Evolutionary conservation across 2,797 vertebrate genomes (phyloP).

Genomic region (Delichon dasypus): DNA sequence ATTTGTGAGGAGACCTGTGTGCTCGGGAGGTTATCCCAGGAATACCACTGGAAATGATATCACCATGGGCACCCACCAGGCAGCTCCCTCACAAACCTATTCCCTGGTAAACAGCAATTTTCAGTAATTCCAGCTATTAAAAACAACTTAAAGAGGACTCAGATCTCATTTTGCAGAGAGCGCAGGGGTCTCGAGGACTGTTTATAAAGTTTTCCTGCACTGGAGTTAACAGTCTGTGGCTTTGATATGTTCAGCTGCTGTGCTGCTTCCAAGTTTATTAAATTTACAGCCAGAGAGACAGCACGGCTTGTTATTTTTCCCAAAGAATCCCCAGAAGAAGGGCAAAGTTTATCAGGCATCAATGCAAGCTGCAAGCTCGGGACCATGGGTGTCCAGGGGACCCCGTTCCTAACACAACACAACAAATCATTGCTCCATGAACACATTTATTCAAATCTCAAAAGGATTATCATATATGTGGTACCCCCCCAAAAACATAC

Average conservation of each 20-base stretch:
- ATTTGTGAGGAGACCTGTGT: conserved; percentile 21
- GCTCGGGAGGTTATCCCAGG: neutral
- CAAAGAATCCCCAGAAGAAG: neutral
- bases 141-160: conserved; percentile 74
- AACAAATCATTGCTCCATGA: neutral
- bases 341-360: neutral
- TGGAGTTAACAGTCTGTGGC: conserved; percentile 5
- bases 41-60: conserved; percentile 33
- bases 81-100: conserved; percentile 23
- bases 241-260: conserved; percentile 37
- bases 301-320: neutral
- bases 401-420: neutral
- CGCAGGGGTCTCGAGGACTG: conserved; percentile 47
- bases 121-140: conserved; percentile 74
- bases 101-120: conserved; percentile 60
- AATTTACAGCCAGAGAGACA: conserved; percentile 46
- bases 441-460: neutral
- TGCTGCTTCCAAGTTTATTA: conserved; percentile 54
- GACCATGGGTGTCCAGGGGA: neutral
- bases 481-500: rapidly evolving
- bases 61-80: conserved; percentile 52
- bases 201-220: conserved; percentile 50
- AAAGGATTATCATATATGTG: neutral
- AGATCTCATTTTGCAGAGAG: conserved; percentile 66
- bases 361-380: neutral